Conservation (phyloP, 2,888 invertebrate species). For the Sinhomidia bicolor region DNA sequence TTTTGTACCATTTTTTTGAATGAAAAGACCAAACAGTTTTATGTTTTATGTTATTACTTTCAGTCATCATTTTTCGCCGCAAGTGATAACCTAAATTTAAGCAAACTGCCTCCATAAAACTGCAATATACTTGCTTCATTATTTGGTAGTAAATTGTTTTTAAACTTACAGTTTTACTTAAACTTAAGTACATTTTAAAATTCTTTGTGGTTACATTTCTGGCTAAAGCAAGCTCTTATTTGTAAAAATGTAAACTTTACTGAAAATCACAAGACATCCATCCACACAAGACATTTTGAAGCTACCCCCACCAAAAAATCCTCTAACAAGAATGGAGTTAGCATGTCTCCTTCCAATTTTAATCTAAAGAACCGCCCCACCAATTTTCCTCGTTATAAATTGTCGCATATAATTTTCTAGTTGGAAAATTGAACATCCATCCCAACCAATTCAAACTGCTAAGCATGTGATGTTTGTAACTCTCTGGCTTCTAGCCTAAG, state of each 20-base stretch:
- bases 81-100: neutral
- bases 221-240: too few species aligned
- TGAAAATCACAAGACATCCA: too few species aligned
- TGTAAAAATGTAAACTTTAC: too few species aligned
- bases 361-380: neutral
- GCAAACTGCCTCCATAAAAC: neutral
- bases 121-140: too few species aligned
- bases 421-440: neutral
- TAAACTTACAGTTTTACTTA: too few species aligned
- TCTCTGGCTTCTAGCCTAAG: neutral
- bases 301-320: too few species aligned
- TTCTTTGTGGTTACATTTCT: too few species aligned
- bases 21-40: neutral
- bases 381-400: slow-evolving; percentile 13
- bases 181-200: too few species aligned
- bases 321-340: too few species aligned
- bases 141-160: too few species aligned
- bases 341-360: too few species aligned
- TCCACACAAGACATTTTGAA: too few species aligned
- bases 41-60: neutral
- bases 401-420: neutral
- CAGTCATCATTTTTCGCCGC: neutral
- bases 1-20: neutral
- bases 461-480: neutral
- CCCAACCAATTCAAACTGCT: neutral